These are phyloP conservation scores for Saiga tatarica DNA, from an alignment of 2,113 vertebrate genomes.

Conservation along the genomic window DNA sequence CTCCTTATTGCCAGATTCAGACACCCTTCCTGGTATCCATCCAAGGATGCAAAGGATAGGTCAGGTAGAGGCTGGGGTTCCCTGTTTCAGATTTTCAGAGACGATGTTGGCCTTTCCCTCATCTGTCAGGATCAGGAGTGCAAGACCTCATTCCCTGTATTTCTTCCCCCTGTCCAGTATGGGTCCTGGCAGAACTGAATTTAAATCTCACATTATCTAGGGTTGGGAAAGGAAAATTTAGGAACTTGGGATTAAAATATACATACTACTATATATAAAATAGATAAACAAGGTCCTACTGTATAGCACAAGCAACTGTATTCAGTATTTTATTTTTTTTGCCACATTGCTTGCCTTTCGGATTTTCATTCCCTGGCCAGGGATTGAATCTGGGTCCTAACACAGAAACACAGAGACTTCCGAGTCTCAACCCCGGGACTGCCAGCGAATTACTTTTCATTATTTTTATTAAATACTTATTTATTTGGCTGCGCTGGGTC, in stretches of 20 bases:
- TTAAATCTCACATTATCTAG: neutral
- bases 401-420: neutral
- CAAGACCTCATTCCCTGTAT: neutral
- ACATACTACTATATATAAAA: neutral
- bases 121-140: neutral
- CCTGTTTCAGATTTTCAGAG: no score
- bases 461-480: neutral
- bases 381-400: neutral
- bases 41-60: no score
- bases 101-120: neutral
- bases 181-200: neutral
- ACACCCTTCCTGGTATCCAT: neutral
- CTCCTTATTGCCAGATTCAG: neutral
- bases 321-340: neutral
- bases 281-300: neutral
- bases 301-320: neutral
- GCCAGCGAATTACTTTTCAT: neutral
- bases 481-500: neutral
- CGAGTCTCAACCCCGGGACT: fast-evolving
- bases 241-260: neutral
- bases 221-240: neutral
- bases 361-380: neutral
- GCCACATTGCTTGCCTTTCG: neutral
- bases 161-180: neutral
- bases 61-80: no score